Conservation (phyloP, 2,888 invertebrate species). For the Chymomyza caudatula region DNA sequence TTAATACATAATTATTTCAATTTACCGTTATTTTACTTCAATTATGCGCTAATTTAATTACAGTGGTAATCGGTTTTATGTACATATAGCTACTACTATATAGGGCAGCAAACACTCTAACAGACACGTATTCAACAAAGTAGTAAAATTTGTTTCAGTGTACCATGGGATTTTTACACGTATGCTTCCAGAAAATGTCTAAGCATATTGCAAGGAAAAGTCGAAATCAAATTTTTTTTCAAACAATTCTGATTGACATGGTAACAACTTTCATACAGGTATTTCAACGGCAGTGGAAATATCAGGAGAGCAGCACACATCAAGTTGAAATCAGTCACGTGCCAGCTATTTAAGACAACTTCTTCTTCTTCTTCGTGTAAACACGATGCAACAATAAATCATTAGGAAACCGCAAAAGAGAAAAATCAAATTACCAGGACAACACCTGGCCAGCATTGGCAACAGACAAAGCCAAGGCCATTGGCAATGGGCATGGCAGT, state of each 20-base stretch:
- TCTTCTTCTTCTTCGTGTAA: neutral
- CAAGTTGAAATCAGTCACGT: neutral
- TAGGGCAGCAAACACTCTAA: too few species aligned
- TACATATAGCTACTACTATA: too few species aligned
- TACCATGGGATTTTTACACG: neutral
- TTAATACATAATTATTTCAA: too few species aligned
- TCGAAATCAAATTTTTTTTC: neutral
- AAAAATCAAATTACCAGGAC: neutral
- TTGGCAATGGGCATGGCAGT: neutral
- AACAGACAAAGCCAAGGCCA: neutral
- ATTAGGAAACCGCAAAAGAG: neutral
- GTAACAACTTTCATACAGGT: neutral
- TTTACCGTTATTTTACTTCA: too few species aligned
- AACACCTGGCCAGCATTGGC: neutral
- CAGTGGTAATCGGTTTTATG: too few species aligned
- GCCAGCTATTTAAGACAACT: neutral
- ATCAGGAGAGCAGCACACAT: neutral
- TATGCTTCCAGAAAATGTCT: neutral
- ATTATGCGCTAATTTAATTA: too few species aligned
- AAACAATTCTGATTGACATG: neutral
- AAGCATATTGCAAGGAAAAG: neutral
- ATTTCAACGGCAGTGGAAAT: neutral
- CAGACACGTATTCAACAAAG: too few species aligned
- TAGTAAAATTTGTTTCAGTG: neutral
- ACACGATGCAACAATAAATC: neutral